phyloP scores from a whole-genome alignment of 2,113 vertebrate genomes.

The Typhlomys cinereus region DNA sequence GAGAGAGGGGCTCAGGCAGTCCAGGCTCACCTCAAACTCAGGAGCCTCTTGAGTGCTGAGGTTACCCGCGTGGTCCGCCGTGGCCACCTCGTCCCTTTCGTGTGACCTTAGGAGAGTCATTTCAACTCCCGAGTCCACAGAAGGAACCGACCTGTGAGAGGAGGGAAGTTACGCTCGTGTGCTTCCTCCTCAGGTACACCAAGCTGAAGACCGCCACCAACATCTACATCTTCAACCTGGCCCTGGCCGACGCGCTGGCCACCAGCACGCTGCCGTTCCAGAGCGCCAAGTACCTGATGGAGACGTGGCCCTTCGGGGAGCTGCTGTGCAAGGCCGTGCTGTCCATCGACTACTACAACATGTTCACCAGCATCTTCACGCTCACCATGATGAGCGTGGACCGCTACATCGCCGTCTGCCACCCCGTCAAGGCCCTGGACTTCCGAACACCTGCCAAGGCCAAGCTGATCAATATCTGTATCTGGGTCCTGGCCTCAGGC shows the following conservation, averaged over 20 bases:
- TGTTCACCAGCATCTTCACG: conserved; percentile 99
- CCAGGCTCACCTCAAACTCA: background rate
- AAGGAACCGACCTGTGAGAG: background rate
- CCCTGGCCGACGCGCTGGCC: conserved; percentile 93
- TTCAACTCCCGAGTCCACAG: background rate
- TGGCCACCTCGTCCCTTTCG: background rate
- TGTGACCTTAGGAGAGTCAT: background rate
- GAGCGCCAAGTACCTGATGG: conserved; percentile 96
- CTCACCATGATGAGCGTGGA: conserved; percentile 99
- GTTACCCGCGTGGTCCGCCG: background rate
- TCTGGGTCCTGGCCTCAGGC: conserved; percentile 96
- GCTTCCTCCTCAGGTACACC: conserved; percentile 90
- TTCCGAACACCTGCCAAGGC: conserved; percentile 96
- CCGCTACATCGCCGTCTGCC: conserved; percentile 96
- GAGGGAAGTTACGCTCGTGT: background rate
- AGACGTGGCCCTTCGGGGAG: conserved; percentile 96
- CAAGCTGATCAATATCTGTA: conserved; percentile 96
- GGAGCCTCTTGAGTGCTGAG: background rate
- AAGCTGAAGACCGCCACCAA: conserved; percentile 99
- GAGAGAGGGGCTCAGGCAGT: background rate
- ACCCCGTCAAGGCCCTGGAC: conserved; percentile 94
- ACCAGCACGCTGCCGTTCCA: conserved; percentile 98
- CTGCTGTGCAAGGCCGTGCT: conserved; percentile 93
- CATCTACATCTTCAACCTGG: conserved; percentile 99
- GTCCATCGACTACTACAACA: conserved; percentile 99